phyloP scores from a whole-genome alignment of 1,140 invertebrate genomes.

The Ectropis grisescens region DNA sequence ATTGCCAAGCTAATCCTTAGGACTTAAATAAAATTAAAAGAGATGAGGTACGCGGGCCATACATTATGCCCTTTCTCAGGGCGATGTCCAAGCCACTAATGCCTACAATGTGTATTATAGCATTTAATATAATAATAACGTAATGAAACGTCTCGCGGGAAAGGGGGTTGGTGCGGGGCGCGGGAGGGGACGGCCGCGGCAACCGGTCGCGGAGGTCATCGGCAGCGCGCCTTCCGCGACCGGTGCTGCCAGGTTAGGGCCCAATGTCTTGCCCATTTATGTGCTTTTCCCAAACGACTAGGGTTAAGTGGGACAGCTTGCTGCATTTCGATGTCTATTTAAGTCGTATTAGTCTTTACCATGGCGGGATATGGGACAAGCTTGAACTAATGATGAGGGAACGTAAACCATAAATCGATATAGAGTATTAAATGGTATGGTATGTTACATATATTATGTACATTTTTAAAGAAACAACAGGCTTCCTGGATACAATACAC shows the following conservation, averaged over 20 bases:
- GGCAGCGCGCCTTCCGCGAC: slow-evolving; percentile 60
- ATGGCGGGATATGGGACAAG: slow-evolving; percentile 6
- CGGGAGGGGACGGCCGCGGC: slow-evolving; percentile 12
- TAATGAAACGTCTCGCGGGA: slow-evolving; percentile 62
- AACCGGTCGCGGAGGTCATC: slow-evolving; percentile 51
- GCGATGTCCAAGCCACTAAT: slow-evolving; percentile 45
- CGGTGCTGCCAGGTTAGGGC: slow-evolving; percentile 40
- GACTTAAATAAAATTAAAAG: slow-evolving; percentile 28
- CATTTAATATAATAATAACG: slow-evolving; percentile 69
- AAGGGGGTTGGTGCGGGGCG: slow-evolving; percentile 15
- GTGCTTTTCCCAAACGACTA: slow-evolving; percentile 35
- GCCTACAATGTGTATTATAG: slow-evolving; percentile 65
- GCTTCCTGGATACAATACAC: too few relatives aligned
- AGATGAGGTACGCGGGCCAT: slow-evolving; percentile 23
- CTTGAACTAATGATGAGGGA: not conserved
- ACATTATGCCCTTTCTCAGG: slow-evolving; percentile 46
- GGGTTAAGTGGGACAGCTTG: slow-evolving; percentile 32
- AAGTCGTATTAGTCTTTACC: slow-evolving; percentile 24
- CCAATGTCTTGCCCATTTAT: slow-evolving; percentile 39
- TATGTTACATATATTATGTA: too few relatives aligned
- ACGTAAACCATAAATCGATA: too few relatives aligned
- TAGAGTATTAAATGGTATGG: too few relatives aligned
- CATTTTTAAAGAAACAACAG: too few relatives aligned
- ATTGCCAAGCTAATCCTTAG: slow-evolving; percentile 27
- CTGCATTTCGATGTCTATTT: slow-evolving; percentile 25